These are phyloP conservation scores for Polylopha cassiicola DNA, from an alignment of 2,888 invertebrate species.

Conservation along the genomic window DNA sequence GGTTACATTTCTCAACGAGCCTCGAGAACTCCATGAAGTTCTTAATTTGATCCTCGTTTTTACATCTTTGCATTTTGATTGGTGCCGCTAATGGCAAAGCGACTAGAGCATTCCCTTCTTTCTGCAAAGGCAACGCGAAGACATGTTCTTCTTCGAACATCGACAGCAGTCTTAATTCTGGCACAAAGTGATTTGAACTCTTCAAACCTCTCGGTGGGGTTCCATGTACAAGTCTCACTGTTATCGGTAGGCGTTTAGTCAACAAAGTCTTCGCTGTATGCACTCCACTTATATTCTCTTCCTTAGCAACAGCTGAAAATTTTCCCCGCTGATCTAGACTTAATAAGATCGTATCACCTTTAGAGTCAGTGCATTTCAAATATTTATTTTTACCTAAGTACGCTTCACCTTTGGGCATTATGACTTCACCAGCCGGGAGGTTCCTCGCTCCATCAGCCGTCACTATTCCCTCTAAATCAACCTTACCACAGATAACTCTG, in stretches of 20 bases:
- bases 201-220: conserved; percentile 90
- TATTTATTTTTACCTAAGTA: conserved; percentile 85
- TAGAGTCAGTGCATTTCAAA: conserved; percentile 90
- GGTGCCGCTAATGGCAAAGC: conserved; percentile 91
- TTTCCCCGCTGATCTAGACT: conserved; percentile 92
- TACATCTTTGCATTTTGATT: conserved; percentile 87
- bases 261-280: conserved; percentile 93
- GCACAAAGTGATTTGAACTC: conserved; percentile 88
- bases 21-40: conserved; percentile 86
- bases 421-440: conserved; percentile 88
- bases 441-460: conserved; percentile 83
- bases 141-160: conserved; percentile 92
- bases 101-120: conserved; percentile 86
- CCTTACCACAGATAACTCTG: conserved; percentile 81
- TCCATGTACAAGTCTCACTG: conserved; percentile 94
- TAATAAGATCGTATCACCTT: conserved; percentile 89
- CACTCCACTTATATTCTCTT: conserved; percentile 96
- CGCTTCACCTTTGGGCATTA: conserved; percentile 86
- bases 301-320: conserved; percentile 94
- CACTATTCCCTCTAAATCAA: conserved; percentile 79
- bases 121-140: conserved; percentile 89
- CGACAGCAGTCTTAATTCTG: conserved; percentile 88
- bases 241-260: conserved; percentile 93
- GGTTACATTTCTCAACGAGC: conserved; percentile 86
- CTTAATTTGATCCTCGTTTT: conserved; percentile 88